Evolutionary conservation across 2,113 vertebrate species (phyloP), one percentile per base, ranked within the genome.

Genomic region (Ailuropoda melanoleuca): DNA sequence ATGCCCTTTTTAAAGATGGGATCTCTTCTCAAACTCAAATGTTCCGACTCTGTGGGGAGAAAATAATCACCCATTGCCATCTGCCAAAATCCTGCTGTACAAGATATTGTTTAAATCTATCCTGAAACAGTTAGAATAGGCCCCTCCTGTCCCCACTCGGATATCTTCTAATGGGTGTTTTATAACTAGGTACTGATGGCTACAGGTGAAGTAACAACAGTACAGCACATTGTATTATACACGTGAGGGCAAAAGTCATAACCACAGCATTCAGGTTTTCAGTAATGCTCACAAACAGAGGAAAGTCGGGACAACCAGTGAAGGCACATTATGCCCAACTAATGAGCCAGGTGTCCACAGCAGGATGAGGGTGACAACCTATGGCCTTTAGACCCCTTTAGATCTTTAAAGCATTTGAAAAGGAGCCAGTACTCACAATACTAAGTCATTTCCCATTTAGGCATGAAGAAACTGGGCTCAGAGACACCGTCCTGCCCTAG

Each of bases 281-380:
- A 19, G 53, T 39, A 0, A 37, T n/a, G 13, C 17, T 26, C 74
- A 15, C 2, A 11, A 19, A 70, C 6, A 14, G 80, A 48, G 23
- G 39, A 29, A 11, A 9, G 31, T 34, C 53, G 15, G 74, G 34
- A 34, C 23, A 12, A 48, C 23, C 15, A 1, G 15, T 1, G n/a
- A 29, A 39, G n/a, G 58, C 43, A 1, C 21, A 8, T 26, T 19
- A 4, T 1, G 5, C 31, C n/a, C n/a, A 5, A 6, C n/a, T 39
- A 6, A 6, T 11, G 68, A 70, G 10, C 68, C n/a, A 21, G 19
- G n/a, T 24, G 37, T 72, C 37, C 64, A 21, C 68, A 23, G 10
- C 3, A 21, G 8, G 34, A 18, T 19, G 34, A 14, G 31, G 64
- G 64, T 34, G 66, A 21, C 11, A 37, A 21, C 68, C 17, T 70